Percentiles rank a stretch among this genome's conserved stretches.
Conservation (phyloP, 1,140 invertebrate species). For the Eriocheir sinensis region DNA sequence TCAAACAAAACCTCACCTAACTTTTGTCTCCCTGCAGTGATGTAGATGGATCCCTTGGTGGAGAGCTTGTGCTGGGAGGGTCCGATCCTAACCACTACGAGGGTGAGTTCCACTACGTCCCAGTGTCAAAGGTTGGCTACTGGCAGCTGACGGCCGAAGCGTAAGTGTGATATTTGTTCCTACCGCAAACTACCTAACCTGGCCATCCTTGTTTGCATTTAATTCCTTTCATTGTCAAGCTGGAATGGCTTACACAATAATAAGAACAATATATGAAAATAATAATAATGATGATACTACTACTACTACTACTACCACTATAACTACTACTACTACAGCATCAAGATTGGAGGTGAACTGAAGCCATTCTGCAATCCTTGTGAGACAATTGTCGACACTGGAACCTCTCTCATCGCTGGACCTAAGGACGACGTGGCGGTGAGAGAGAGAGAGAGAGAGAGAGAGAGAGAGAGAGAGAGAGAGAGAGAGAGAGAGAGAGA, state of each 20-base stretch:
- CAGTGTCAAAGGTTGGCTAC: conserved; percentile 77
- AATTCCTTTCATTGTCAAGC: no score
- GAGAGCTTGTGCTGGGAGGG: conserved; percentile 82
- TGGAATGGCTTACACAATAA: no score
- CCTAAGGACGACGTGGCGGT: conserved; percentile 71
- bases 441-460: conserved; percentile 8
- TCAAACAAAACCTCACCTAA: no score
- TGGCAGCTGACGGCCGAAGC: conserved; percentile 79
- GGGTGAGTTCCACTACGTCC: conserved; percentile 79
- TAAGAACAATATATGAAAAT: no score
- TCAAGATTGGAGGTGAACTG: conserved; percentile 47
- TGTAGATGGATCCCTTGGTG: conserved; percentile 80
- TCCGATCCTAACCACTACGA: conserved; percentile 81
- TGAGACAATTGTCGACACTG: conserved; percentile 79
- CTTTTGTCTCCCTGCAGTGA: conserved; percentile 78
- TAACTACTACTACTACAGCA: conserved; percentile 1
- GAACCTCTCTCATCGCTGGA: conserved; percentile 79
- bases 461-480: conserved; percentile 27
- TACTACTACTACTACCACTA: no score
- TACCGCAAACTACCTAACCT: no score
- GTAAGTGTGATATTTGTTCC: conserved; percentile 40
- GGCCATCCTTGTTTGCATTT: no score
- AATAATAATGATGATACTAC: no score
- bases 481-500: conserved; percentile 14
- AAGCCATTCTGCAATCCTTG: conserved; percentile 77